Conservation (phyloP, 2,113 vertebrate species). For the Rana temporaria region DNA sequence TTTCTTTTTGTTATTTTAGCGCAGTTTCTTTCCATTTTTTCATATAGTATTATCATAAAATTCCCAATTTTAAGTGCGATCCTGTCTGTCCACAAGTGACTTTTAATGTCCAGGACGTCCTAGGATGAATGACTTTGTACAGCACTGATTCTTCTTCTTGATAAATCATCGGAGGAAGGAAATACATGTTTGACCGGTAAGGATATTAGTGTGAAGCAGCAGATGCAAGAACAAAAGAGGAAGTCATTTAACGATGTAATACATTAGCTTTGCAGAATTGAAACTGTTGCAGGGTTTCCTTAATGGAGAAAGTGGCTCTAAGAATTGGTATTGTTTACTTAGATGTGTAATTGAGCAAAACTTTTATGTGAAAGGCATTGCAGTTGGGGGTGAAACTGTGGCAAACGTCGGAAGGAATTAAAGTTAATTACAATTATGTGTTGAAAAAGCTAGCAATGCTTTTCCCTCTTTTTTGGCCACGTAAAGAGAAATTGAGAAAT, state of each 20-base stretch:
- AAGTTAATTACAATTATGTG: too few relatives aligned
- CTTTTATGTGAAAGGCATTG: background rate
- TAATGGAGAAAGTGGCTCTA: background rate
- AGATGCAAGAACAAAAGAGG: conserved; percentile 36
- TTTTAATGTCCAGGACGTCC: background rate
- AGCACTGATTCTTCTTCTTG: background rate
- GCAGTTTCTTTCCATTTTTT: too few relatives aligned
- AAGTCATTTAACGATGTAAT: conserved; percentile 38
- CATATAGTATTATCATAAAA: too few relatives aligned
- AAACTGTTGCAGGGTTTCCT: background rate
- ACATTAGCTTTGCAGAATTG: conserved; percentile 11
- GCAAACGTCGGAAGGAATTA: too few relatives aligned
- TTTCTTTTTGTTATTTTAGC: too few relatives aligned
- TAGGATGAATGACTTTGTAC: background rate
- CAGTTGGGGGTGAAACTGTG: background rate
- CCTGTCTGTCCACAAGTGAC: background rate
- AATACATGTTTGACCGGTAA: conserved; percentile 31
- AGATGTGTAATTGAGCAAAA: background rate
- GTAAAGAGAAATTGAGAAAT: too few relatives aligned
- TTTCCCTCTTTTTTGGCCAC: too few relatives aligned
- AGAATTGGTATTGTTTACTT: background rate
- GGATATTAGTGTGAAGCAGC: conserved; percentile 32
- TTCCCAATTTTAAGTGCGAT: background rate
- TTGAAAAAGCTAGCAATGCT: too few relatives aligned
- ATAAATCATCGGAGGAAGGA: conserved; percentile 27